Conservation (phyloP, 2,113 vertebrate genomes). For the Arizona elegans region DNA sequence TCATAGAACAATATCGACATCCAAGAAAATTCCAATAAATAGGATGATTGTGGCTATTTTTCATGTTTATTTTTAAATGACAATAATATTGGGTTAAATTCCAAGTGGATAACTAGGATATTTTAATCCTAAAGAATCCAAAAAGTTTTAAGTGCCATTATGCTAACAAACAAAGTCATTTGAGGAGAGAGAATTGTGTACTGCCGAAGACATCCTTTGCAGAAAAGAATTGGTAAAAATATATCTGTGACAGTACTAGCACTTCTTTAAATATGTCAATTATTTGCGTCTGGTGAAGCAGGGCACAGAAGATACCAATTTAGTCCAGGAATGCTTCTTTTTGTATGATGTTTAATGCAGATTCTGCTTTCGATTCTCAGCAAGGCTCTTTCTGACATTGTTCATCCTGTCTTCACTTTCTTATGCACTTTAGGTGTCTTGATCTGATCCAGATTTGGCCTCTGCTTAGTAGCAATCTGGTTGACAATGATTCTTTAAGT, state of each 20-base stretch:
- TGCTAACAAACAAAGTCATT: neutral
- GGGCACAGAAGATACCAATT: neutral
- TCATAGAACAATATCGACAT: neutral
- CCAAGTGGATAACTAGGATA: neutral
- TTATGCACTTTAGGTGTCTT: neutral
- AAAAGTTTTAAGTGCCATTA: neutral
- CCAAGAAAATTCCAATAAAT: neutral
- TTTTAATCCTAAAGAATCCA: neutral
- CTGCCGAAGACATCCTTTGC: neutral
- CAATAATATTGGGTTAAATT: neutral
- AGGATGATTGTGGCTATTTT: neutral
- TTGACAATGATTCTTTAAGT: neutral
- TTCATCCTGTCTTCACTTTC: neutral
- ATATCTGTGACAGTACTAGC: neutral
- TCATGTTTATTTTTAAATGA: neutral
- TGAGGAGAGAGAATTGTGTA: neutral
- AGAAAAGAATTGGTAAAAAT: neutral
- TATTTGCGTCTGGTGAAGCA: neutral
- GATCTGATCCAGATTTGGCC: neutral
- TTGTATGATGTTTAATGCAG: neutral
- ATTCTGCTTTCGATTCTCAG: neutral
- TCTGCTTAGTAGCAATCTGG: neutral
- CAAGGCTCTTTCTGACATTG: neutral
- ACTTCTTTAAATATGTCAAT: neutral
- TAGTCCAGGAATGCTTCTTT: neutral